Evolutionary conservation across 1,140 invertebrate genomes (phyloP), one percentile per base, ranked within the genome.

Genomic region (Psilanteris sp.): DNA sequence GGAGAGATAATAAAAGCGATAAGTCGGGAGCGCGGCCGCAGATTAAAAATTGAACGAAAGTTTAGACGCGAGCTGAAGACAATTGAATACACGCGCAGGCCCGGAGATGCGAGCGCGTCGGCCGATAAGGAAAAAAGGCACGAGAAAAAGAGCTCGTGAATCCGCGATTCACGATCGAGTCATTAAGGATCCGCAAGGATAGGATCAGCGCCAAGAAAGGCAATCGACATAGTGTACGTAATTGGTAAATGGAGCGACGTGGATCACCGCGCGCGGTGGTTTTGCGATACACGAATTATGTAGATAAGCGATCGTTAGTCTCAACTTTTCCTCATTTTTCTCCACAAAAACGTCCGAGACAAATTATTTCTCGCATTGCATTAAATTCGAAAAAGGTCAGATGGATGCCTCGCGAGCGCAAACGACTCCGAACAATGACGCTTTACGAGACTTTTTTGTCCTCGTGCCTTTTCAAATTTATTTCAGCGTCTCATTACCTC

Each of bases 101-200:
- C 4, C 24, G 9, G 26, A 15, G 29, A 31, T 1, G n/a, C 8
- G 48, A 32, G 13, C n/a, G 31, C 14, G 26, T 15, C 7, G 13
- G 20, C 52, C 34, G 46, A 61, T 70, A 70, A 70, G 44, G 44
- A 46, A 61, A 62, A 50, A 31, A 48, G 15, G 26, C 24, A n/a
- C 39, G 27, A 50, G 32, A 57, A 66, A 68, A 67, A 52, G 44
- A 36, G 20, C 59, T 66, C 52, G 32, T 68, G 67, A 77, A 77
- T 77, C 50, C 52, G 61, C 74, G 61, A 71, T 77, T 77, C 74
- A 77, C 54, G 74, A 71, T 71, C 74, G 74, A 66, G 52, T 77
- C 74, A 77, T 77, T 77, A 77, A 77, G 37, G 73, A 76, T 76
- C 57, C 50, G 39, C 31, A 41, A 59, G 66, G 55, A 76, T 70